Percentiles rank a stretch among this genome's conserved stretches.
These are phyloP conservation scores for Nestor notabilis DNA, from an alignment of 2,113 vertebrate genomes.

Conservation along the genomic window DNA sequence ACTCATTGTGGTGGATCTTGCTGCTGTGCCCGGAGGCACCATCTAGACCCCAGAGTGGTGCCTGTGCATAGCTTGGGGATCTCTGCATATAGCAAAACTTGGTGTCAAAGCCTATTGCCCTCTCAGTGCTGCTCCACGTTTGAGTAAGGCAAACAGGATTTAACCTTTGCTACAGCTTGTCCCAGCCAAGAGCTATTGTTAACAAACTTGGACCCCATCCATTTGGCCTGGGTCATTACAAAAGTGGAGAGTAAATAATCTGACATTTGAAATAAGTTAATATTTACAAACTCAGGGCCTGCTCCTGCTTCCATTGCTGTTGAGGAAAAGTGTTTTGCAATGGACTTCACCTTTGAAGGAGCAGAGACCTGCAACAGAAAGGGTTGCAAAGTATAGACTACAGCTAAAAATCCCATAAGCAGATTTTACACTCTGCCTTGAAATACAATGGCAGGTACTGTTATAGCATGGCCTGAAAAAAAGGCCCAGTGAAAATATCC, in stretches of 20 bases:
- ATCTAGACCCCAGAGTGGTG: rapidly evolving
- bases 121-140: background rate
- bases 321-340: background rate
- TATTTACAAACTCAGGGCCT: conserved; percentile 26
- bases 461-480: background rate
- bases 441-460: conserved; percentile 41
- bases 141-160: conserved; percentile 53
- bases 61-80: rapidly evolving
- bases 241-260: conserved; percentile 42
- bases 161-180: conserved; percentile 46
- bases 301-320: background rate
- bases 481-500: background rate
- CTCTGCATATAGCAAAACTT: background rate
- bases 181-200: conserved; percentile 65
- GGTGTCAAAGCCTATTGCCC: background rate
- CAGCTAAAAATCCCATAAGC: conserved; percentile 17
- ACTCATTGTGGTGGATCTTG: rapidly evolving
- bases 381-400: background rate
- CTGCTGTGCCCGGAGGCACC: background rate
- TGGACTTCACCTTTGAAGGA: background rate
- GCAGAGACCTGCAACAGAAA: background rate
- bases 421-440: conserved; percentile 37
- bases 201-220: conserved; percentile 16
- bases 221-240: conserved; percentile 15
- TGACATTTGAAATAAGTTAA: conserved; percentile 4